phyloP scores from a whole-genome alignment of 2,113 vertebrate species.

The Nesogale talazaci region DNA sequence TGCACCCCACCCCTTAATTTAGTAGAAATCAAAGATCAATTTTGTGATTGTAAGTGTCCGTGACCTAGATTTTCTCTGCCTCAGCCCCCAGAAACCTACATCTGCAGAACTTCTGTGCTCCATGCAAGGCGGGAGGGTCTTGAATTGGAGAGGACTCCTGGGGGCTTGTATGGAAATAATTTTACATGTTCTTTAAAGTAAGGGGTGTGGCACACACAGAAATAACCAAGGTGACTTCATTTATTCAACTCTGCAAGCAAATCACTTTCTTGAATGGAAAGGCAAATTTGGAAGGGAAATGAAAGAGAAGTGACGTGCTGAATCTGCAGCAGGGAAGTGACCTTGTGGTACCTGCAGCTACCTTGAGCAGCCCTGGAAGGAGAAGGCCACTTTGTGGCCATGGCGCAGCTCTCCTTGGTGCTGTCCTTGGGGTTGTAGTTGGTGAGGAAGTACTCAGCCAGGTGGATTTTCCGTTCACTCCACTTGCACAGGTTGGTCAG shows the following conservation, averaged over 20 bases:
- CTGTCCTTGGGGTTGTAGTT: neutral
- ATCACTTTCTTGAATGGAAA: neutral
- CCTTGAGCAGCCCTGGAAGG: fast-evolving
- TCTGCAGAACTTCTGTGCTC: neutral
- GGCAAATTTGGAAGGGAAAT: neutral
- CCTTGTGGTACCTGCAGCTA: too few species aligned
- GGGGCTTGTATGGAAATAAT: neutral
- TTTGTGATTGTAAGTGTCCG: neutral
- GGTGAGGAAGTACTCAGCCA: neutral
- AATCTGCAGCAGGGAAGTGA: neutral
- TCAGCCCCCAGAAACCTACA: neutral
- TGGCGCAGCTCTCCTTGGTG: neutral
- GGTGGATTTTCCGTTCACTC: fast-evolving
- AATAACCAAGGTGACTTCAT: neutral
- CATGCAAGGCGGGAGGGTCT: too few species aligned
- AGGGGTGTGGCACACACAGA: neutral
- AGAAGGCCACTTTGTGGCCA: neutral
- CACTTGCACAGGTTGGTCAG: neutral
- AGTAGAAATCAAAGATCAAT: neutral
- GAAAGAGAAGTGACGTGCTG: neutral
- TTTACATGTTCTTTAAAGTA: neutral
- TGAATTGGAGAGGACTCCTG: neutral
- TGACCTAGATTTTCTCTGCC: neutral
- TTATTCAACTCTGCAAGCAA: neutral
- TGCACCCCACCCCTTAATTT: too few species aligned